Base-by-base conservation (phyloP, 2,888 invertebrate genomes). In the Glaucopsyche alexis region DNA sequence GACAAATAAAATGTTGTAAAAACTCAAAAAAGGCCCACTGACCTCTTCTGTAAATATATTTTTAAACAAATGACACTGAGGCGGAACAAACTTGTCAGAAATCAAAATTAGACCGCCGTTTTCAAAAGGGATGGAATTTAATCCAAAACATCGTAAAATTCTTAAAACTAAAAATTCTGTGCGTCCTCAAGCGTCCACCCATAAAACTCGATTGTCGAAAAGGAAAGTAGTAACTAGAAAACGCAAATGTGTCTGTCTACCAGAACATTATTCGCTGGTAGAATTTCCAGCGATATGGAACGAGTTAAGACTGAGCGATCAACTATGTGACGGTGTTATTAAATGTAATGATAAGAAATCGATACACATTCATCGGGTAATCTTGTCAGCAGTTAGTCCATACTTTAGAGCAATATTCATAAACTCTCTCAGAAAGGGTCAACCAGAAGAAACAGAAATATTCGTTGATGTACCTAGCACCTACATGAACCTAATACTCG, bases 351-450 rank as follows among this genome's bases (percentile, higher is more conserved):
- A 94, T 80, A 94, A 94, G 80, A 91, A 92, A 81, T 87, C 94
- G 71, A 95, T 95, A 81, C 92, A 93, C 78, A 93, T 96, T 70
- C 96, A 96, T 81, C 93, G 96, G 75, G 95, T 95, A 16, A 95
- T 96, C 78, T 87, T 96, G 72, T 95, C 96, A 45, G 95, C 95
- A 47, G 95, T 94, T 67, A 96, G 96, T 87, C 95, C 96, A 38
- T 96, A 96, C 87, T 96, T 96, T 85, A 95, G 94, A 87, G 95
- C 95, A 0, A 92, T 95, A 77, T 96, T 96, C 85, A 95, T 95
- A 73, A 96, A 95, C 85, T 95, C 95, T 14, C 88, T 95, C 77
- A 94, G 94, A 79, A 93, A 94, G 79, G 94, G 94, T 72, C 91
- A 94, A 79, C 93, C 93, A 71, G 95, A 95, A 81, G 94, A 93